These are phyloP conservation scores for Crenuchus spilurus DNA, from an alignment of 2,797 vertebrate species.

Conservation along the genomic window DNA sequence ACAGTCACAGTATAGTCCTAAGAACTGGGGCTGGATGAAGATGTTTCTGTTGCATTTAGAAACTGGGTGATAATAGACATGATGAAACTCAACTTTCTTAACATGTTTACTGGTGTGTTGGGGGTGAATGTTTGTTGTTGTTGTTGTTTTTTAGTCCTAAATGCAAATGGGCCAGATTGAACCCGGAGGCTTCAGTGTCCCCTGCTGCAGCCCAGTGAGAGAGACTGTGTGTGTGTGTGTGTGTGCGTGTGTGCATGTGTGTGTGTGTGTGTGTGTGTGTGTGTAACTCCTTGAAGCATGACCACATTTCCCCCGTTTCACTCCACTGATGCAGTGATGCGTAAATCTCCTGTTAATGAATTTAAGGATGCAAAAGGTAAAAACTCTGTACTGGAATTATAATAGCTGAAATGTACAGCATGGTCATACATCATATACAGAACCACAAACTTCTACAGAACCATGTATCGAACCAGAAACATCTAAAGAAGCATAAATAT, in stretches of 20 bases:
- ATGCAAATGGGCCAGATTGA: slow-evolving; percentile 45
- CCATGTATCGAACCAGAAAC: too few species aligned
- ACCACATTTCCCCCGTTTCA: neutral
- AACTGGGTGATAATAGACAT: neutral
- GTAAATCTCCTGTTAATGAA: neutral
- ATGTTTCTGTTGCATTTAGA: neutral
- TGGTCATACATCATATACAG: neutral
- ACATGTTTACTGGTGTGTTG: slow-evolving; percentile 15
- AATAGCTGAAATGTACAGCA: neutral
- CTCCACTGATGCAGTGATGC: neutral
- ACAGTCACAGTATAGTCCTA: neutral
- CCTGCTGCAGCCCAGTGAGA: slow-evolving; percentile 38
- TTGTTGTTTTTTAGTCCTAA: slow-evolving; percentile 16
- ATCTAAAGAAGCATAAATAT: neutral
- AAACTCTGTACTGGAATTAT: neutral
- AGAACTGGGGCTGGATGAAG: neutral
- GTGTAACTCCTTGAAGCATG: slow-evolving; percentile 8
- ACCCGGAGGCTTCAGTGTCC: slow-evolving; percentile 33
- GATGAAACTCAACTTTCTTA: slow-evolving; percentile 11
- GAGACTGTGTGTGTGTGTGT: slow-evolving; percentile 11
- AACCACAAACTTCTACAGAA: too few species aligned
- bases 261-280: slow-evolving; percentile 8
- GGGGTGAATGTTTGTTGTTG: slow-evolving; percentile 18
- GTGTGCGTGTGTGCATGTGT: slow-evolving; percentile 7
- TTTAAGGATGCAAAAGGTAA: neutral